Evolutionary conservation across 1,140 invertebrate species (phyloP), one percentile per base, ranked within the genome.

Genomic region (Lepidotrigona ventralis): DNA sequence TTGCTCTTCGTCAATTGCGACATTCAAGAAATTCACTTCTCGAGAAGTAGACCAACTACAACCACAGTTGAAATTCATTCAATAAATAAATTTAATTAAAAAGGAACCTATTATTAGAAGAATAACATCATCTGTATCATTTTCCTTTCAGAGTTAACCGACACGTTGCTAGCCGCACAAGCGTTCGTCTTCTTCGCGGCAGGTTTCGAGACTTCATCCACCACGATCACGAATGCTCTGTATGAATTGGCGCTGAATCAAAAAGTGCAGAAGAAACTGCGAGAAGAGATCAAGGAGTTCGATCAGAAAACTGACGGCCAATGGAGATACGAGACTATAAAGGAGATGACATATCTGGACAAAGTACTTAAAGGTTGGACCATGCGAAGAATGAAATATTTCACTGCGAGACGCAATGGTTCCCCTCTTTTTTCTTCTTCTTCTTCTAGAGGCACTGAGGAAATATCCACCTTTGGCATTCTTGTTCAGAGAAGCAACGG

Each of bases 161-260:
- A 93, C 17, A 83, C 71, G 6, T 54, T 91, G 2, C 53, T 91
- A 0, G 85, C 90, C 9, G 92, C 93, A 0, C 92, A 95, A 84
- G 89, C 92, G 0, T 90, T 93, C 46, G 60, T 94, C 14, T 94
- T 95, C 63, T 91, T 95, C 70, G 33, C 95, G 1, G 95, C 95
- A 72, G 95, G 95, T 51, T 96, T 95, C 73, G 95, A 96, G 79
- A 96, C 96, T 0, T 95, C 95, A 4, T 94, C 95, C 9, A 92
- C 92, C 5, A 92, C 95, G 0, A 90, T 96, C 14, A 91, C 90
- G 23, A 93, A 93, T 79, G 82, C 91, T 5, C 77, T 94, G 1
- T 94, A 92, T 33, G 92, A 93, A 76, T 87, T 96, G 51, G 95
- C 96, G 4, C 85, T 91, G 33, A 89, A 96, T 90, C 94, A 92